Base-by-base conservation (phyloP, 2,113 vertebrate genomes). In the Ptilorrhoa leucosticta region DNA sequence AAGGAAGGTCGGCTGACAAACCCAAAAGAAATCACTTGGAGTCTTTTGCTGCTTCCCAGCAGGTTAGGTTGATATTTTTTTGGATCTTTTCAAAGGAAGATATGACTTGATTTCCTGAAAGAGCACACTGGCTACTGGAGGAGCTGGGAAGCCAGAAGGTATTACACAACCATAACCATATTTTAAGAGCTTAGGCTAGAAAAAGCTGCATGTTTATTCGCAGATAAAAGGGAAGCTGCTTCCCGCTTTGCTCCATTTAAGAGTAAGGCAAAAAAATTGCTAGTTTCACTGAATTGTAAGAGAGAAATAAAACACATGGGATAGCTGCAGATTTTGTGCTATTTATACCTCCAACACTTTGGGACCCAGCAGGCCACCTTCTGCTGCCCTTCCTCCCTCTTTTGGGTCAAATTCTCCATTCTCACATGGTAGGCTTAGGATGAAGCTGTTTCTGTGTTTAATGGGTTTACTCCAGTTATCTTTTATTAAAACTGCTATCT, bases 191-290 rank as follows among this genome's bases (percentile, higher is more conserved):
- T 86, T 47, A 70, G 76, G 95, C 89, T 42, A 94, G 75, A 96
- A 96, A 81, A 93, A 94, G 60, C 76, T 90, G 44, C 47, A 78
- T 86, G 83, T 78, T 96, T 95, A 89, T 95, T 93, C 90, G 92
- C 44, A 91, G 93, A 90, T 92, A 78, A 89, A 86, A 70, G 53
- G n/a, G 57, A 92, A 93, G 69, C 51, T 89, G 93, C 68, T 95
- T 94, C 64, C 53, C 1, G 1, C 68, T 86, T 86, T 60, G 56
- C 82, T 95, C 75, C 8, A 2, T 71, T 60, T 89, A 24, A 15
- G 77, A 90, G 66, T 80, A 90, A 90, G 64, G 88, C 58, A 83
- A 94, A 93, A 91, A 93, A 50, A 7, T 28, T 28, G 45, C 50
- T n/a, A 60, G 68, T 73, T 94, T 77, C 54, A 87, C 75, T 48